These are phyloP conservation scores for Centropus unirufus DNA, from an alignment of 2,113 vertebrate genomes.

Conservation along the genomic window DNA sequence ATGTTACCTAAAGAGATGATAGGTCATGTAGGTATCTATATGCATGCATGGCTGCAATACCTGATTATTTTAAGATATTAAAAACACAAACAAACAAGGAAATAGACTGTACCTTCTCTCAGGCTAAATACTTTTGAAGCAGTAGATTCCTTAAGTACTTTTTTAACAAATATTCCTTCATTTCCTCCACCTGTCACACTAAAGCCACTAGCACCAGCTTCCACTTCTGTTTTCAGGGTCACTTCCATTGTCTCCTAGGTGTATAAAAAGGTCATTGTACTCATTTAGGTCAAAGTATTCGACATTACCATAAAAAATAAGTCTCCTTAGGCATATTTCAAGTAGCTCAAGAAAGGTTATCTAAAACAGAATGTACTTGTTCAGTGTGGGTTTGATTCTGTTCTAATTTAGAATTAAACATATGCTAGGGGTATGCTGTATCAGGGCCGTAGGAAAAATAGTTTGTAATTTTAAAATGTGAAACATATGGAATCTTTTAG, in stretches of 20 bases:
- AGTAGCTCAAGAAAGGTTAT: neutral
- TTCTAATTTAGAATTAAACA: neutral
- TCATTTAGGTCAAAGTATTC: neutral
- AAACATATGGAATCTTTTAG: neutral
- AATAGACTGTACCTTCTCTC: constrained; percentile 85
- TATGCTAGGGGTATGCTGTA: neutral
- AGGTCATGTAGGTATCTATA: neutral
- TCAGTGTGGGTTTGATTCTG: neutral
- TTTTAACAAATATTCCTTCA: constrained; percentile 90
- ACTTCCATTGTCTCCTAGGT: constrained; percentile 76
- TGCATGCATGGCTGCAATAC: neutral
- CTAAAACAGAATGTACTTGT: neutral
- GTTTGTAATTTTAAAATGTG: neutral
- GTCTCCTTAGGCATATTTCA: neutral
- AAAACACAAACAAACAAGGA: neutral
- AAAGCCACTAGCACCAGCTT: constrained; percentile 87
- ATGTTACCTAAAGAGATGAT: neutral
- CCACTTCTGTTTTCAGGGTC: constrained; percentile 85
- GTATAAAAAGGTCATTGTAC: neutral
- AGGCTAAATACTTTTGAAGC: constrained; percentile 88
- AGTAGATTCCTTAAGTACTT: constrained; percentile 88
- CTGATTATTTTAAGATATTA: neutral
- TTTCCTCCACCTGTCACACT: constrained; percentile 88
- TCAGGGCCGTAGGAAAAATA: neutral
- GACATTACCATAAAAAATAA: neutral